Conservation (phyloP, 2,113 vertebrate genomes). For the Solea solea region DNA sequence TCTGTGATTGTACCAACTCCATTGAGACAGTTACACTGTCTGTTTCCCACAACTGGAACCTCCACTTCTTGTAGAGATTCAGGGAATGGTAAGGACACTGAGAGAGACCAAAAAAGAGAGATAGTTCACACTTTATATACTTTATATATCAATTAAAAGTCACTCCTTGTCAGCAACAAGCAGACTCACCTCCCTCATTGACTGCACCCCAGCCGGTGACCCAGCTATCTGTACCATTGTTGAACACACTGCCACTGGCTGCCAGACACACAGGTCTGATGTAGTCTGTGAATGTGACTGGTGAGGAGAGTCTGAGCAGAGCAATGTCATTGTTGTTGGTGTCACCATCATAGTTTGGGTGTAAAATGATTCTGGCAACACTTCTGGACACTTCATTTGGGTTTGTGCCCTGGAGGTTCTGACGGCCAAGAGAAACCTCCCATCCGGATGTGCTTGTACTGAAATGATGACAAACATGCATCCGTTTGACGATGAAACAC, state of each 20-base stretch:
- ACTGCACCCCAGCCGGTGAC: conserved; percentile 86
- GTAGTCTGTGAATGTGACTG: conserved; percentile 74
- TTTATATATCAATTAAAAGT: conserved; percentile 38
- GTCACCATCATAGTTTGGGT: conserved; percentile 60
- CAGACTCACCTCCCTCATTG: conserved; percentile 76
- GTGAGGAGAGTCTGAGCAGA: conserved; percentile 74
- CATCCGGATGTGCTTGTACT: not conserved
- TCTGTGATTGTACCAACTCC: conserved; percentile 9
- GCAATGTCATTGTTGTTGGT: conserved; percentile 80
- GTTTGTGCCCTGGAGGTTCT: conserved; percentile 41
- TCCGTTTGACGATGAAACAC: not conserved
- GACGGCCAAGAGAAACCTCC: conserved; percentile 28
- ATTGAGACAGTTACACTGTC: conserved; percentile 20
- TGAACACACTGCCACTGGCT: conserved; percentile 74
- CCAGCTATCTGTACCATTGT: conserved; percentile 75
- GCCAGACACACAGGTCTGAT: conserved; percentile 85
- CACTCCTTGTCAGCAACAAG: not conserved
- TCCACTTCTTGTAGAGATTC: conserved; percentile 66
- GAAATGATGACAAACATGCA: not conserved
- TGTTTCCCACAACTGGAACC: conserved; percentile 13
- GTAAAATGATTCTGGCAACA: conserved; percentile 48
- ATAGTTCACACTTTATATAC: conserved; percentile 45
- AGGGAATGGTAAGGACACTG: conserved; percentile 51
- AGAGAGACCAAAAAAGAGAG: not conserved
- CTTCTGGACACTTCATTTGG: conserved; percentile 34